Conservation (phyloP, 2,888 invertebrate genomes). For the Margaritifera margaritifera region DNA sequence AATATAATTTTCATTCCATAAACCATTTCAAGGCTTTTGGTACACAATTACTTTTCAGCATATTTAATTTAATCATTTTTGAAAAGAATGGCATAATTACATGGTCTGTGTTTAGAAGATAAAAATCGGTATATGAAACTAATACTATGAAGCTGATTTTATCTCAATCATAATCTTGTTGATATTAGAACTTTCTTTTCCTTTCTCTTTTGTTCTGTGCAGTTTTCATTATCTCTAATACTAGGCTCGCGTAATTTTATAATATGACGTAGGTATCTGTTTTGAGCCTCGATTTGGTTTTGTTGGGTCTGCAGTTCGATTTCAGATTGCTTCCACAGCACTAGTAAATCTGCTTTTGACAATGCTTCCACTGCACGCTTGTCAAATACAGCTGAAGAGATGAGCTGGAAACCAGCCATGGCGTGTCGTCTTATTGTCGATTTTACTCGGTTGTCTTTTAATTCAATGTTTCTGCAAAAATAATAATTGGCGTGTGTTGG, state of each 20-base stretch:
- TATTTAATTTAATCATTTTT: no score
- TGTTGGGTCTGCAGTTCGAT: constrained; percentile 83
- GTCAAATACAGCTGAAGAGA: constrained; percentile 46
- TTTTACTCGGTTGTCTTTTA: constrained; percentile 60
- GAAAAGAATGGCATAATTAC: no score
- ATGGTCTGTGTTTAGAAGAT: no score
- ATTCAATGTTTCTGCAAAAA: constrained; percentile 6
- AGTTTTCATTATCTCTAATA: neutral
- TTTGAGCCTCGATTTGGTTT: constrained; percentile 65
- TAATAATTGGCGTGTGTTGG: neutral
- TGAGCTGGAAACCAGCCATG: constrained; percentile 45
- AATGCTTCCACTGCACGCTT: constrained; percentile 74
- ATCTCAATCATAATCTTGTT: no score
- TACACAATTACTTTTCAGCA: no score
- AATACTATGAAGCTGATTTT: no score
- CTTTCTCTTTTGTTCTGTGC: no score
- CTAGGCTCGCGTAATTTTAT: constrained; percentile 23
- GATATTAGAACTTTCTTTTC: no score
- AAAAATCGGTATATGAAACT: no score
- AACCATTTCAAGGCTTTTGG: no score
- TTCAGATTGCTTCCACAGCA: constrained; percentile 85
- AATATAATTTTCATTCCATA: no score
- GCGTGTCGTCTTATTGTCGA: constrained; percentile 58
- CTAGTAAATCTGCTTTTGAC: constrained; percentile 84
- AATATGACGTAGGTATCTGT: constrained; percentile 34